phyloP scores from a whole-genome alignment of 2,797 vertebrate genomes.

The Prunella strophiata region DNA sequence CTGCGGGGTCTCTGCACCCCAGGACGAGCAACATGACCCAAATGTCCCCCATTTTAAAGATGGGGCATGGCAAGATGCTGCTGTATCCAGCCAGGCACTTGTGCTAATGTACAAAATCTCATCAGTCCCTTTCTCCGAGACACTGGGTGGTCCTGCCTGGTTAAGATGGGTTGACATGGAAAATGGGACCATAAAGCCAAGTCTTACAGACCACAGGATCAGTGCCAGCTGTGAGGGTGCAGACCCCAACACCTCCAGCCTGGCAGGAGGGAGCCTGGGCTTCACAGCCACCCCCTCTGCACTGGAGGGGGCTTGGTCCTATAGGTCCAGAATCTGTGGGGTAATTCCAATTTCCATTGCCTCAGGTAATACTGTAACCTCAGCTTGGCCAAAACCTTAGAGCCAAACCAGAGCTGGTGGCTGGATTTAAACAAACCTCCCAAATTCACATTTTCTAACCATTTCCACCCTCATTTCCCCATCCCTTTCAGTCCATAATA shows the following conservation, averaged over 20 bases:
- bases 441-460: not conserved
- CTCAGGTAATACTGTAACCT: not conserved
- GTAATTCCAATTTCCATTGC: not conserved
- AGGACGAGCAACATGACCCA: not conserved
- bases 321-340: not conserved
- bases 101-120: not conserved
- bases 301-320: not conserved
- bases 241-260: not conserved
- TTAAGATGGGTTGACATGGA: fast-evolving
- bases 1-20: not conserved
- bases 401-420: not conserved
- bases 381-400: fast-evolving
- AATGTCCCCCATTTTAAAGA: not conserved
- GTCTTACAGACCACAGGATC: not conserved
- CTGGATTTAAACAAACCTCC: not conserved
- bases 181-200: not conserved
- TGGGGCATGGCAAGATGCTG: not conserved
- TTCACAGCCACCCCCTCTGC: not conserved
- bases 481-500: not conserved
- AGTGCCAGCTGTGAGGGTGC: too few relatives aligned
- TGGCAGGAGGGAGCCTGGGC: not conserved
- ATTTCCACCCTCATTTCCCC: not conserved
- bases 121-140: not conserved
- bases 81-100: not conserved
- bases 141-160: not conserved